Conservation (phyloP, 2,888 invertebrate genomes). For the Polydrusus cervinus region DNA sequence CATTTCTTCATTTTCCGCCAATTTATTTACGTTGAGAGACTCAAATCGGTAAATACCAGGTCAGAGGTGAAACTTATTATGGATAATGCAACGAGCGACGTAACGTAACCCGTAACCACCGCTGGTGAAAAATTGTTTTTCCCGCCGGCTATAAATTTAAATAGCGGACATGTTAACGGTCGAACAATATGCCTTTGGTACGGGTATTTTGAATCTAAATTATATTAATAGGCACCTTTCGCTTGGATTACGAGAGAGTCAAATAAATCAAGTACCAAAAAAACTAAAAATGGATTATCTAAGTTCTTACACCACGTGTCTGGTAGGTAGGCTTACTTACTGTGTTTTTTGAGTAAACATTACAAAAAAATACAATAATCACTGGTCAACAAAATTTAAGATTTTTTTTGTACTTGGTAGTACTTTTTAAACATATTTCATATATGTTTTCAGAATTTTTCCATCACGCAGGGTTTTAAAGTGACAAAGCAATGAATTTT, state of each 20-base stretch:
- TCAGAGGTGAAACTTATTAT: conserved; percentile 53
- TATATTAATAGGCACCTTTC: conserved; percentile 24
- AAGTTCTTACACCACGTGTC: neutral
- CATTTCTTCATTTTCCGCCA: conserved; percentile 52
- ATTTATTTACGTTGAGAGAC: conserved; percentile 49
- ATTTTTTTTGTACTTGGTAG: too few relatives aligned
- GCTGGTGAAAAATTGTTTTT: conserved; percentile 37
- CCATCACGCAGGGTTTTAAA: too few relatives aligned
- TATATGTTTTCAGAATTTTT: too few relatives aligned
- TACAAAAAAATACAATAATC: too few relatives aligned
- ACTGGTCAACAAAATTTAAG: too few relatives aligned
- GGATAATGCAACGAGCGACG: conserved; percentile 44
- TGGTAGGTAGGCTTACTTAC: too few relatives aligned
- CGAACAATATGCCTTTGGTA: conserved; percentile 19
- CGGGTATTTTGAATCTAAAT: conserved; percentile 1
- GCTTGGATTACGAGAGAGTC: neutral
- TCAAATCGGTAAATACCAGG: conserved; percentile 52
- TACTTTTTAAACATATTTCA: too few relatives aligned
- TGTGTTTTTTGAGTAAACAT: too few relatives aligned
- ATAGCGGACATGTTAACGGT: conserved; percentile 37
- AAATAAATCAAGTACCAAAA: conserved; percentile 12
- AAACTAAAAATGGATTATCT: neutral
- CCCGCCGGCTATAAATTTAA: conserved; percentile 40
- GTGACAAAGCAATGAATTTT: too few relatives aligned
- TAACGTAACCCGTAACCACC: conserved; percentile 38